These are phyloP conservation scores for Cactoblastis cactorum DNA, from an alignment of 2,888 invertebrate species.

Conservation along the genomic window DNA sequence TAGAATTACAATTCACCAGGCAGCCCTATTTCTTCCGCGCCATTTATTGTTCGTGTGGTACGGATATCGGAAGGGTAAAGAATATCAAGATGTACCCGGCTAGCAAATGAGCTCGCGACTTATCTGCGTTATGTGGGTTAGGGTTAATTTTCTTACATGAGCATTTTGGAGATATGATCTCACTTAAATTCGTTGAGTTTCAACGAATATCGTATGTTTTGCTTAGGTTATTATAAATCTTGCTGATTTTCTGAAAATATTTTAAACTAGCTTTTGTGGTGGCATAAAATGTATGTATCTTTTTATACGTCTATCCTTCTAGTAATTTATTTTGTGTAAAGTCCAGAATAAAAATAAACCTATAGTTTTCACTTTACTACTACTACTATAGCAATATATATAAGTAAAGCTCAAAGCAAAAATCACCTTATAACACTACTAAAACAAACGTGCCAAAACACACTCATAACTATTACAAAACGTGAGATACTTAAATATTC, in stretches of 20 bases:
- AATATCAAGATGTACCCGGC: constrained; percentile 79
- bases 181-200: constrained; percentile 50
- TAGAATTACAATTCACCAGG: neutral
- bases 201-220: constrained; percentile 1
- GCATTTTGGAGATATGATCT: constrained; percentile 73
- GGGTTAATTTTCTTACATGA: constrained; percentile 79
- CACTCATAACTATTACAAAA: constrained; percentile 12
- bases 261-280: too few species aligned
- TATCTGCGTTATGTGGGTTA: constrained; percentile 77
- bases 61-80: constrained; percentile 77
- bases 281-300: too few species aligned
- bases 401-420: too few species aligned
- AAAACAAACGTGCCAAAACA: neutral
- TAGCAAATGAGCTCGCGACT: constrained; percentile 79
- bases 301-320: too few species aligned
- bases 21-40: constrained; percentile 65
- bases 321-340: too few species aligned
- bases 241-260: neutral
- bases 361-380: too few species aligned
- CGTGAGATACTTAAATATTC: constrained; percentile 61
- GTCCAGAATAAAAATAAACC: too few species aligned
- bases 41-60: constrained; percentile 79
- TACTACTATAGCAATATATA: too few species aligned
- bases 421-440: too few species aligned
- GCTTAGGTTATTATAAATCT: neutral